Conservation (phyloP, 2,888 invertebrate species). For the Epirrita christyi region DNA sequence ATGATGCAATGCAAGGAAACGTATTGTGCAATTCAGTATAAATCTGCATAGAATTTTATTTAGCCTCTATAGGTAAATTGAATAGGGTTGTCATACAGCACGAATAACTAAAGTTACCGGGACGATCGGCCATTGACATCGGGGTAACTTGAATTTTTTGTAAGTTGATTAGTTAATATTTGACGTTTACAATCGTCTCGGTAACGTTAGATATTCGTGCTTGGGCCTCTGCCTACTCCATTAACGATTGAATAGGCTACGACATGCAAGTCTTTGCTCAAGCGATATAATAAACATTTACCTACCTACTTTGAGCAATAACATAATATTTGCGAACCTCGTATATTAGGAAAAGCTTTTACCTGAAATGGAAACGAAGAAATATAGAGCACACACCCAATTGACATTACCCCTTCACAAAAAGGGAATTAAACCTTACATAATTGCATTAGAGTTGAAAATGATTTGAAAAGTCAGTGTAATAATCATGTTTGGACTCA, state of each 20-base stretch:
- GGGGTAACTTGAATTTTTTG: too few relatives aligned
- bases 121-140: too few relatives aligned
- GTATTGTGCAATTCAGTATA: too few relatives aligned
- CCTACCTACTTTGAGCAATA: conserved; percentile 44
- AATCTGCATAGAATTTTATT: neutral
- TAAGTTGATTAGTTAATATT: too few relatives aligned
- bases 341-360: conserved; percentile 66
- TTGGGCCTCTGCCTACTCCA: conserved; percentile 14
- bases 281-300: conserved; percentile 41
- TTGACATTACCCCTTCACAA: conserved; percentile 39
- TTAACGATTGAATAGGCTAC: conserved; percentile 25
- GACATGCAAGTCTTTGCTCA: conserved; percentile 20
- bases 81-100: conserved; percentile 13
- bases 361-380: conserved; percentile 54
- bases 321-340: conserved; percentile 54
- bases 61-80: conserved; percentile 9
- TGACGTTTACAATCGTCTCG: too few relatives aligned
- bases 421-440: conserved; percentile 10
- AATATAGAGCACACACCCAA: conserved; percentile 46
- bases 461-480: neutral
- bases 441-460: conserved; percentile 6
- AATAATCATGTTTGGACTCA: conserved; percentile 18
- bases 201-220: too few relatives aligned
- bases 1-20: too few relatives aligned
- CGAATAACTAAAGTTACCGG: too few relatives aligned